A percentile compares a stretch with the other conserved stretches of the same genome.
Conservation (phyloP, 2,888 invertebrate species). For the Ypsolopha sequella region DNA sequence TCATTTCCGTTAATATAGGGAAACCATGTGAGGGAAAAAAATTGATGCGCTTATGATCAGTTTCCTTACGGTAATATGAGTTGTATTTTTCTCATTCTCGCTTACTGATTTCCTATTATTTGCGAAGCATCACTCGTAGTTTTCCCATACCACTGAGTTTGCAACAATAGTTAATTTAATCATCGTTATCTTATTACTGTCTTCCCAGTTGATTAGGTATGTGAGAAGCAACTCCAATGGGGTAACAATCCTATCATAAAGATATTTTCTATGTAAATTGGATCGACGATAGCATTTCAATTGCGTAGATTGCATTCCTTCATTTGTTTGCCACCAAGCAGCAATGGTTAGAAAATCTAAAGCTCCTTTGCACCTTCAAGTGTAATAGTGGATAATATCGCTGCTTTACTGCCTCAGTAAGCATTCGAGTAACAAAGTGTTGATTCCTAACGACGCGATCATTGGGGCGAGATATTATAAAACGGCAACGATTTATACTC, state of each 20-base stretch:
- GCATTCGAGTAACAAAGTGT: background rate
- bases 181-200: background rate
- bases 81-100: too few species aligned
- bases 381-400: background rate
- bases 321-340: background rate
- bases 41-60: too few species aligned
- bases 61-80: too few species aligned
- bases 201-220: constrained; percentile 25
- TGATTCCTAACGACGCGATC: background rate
- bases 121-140: too few species aligned
- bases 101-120: too few species aligned
- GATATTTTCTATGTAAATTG: constrained; percentile 31
- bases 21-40: too few species aligned
- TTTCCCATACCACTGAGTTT: too few species aligned
- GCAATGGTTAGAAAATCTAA: background rate
- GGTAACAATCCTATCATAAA: constrained; percentile 22
- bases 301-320: constrained; percentile 2
- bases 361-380: background rate
- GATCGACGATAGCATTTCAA: constrained; percentile 18
- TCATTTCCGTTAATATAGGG: too few species aligned
- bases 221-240: constrained; percentile 29
- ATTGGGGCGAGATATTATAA: background rate
- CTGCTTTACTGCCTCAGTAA: background rate
- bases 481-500: too few species aligned
- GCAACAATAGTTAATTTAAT: background rate